A percentile compares a stretch with the other conserved stretches of the same genome.
phyloP scores from a whole-genome alignment of 2,888 invertebrate genomes.

The Melieria picta region DNA sequence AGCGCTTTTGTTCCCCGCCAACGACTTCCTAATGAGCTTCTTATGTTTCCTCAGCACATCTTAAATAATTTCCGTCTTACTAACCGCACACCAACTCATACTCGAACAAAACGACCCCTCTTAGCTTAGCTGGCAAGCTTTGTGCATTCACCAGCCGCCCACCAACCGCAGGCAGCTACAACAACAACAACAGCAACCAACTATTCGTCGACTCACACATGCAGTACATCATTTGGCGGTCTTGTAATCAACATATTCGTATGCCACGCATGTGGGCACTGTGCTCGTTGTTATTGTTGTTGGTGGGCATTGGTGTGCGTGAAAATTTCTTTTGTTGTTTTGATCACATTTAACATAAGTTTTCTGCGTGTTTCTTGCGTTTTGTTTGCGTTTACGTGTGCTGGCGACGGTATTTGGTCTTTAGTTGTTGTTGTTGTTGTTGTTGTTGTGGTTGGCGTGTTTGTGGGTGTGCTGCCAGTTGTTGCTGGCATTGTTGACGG shows the following conservation, averaged over 20 bases:
- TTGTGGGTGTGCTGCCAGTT: too few species aligned
- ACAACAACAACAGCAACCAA: neutral
- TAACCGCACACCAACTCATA: neutral
- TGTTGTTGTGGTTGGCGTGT: too few species aligned
- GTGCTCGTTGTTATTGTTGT: conserved; percentile 9
- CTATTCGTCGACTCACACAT: neutral
- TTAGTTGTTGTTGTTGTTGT: too few species aligned
- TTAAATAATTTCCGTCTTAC: conserved; percentile 27
- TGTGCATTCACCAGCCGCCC: too few species aligned
- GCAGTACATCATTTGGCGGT: conserved; percentile 22
- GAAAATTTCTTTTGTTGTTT: conserved; percentile 9
- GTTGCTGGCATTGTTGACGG: too few species aligned
- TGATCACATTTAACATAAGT: conserved; percentile 18
- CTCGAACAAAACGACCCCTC: too few species aligned
- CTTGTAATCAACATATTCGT: conserved; percentile 37
- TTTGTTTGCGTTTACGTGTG: too few species aligned
- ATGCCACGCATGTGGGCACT: conserved; percentile 19
- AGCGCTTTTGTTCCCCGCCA: neutral
- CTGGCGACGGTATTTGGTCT: too few species aligned
- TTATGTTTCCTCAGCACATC: too few species aligned
- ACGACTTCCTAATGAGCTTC: conserved; percentile 29
- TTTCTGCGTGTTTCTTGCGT: neutral
- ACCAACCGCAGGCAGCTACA: too few species aligned
- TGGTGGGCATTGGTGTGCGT: neutral
- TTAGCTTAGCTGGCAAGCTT: too few species aligned